These are phyloP conservation scores for Bugulina stolonifera DNA, from an alignment of 2,888 invertebrate species.

Conservation along the genomic window DNA sequence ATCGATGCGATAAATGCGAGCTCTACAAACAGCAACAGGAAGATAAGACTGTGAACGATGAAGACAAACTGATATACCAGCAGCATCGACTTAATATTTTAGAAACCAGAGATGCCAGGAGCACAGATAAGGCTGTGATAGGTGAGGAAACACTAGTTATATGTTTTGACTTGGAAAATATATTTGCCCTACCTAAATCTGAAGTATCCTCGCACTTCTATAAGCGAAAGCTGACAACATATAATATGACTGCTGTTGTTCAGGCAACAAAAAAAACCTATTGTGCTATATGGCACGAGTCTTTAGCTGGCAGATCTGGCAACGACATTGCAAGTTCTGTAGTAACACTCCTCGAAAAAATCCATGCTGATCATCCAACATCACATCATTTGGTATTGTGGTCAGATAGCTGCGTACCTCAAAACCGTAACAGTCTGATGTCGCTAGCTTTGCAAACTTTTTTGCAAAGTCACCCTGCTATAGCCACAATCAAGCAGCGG, in stretches of 20 bases:
- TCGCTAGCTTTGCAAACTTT: not conserved
- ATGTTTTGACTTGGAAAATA: constrained; percentile 3
- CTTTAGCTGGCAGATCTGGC: not conserved
- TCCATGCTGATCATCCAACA: not conserved
- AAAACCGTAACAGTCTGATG: not conserved
- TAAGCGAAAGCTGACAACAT: too few species aligned
- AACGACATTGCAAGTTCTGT: not conserved
- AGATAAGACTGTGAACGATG: too few species aligned
- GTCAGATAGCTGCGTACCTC: not conserved
- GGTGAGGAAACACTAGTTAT: not conserved
- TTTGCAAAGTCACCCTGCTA: not conserved
- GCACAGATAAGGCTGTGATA: not conserved
- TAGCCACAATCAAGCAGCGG: not conserved
- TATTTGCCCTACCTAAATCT: not conserved
- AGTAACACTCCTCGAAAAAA: not conserved
- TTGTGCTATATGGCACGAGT: not conserved
- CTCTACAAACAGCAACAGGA: too few species aligned
- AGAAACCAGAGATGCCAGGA: not conserved
- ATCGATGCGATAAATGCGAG: not conserved
- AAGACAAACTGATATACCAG: too few species aligned
- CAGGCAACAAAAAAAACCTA: not conserved
- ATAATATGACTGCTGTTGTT: not conserved
- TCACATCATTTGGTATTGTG: not conserved
- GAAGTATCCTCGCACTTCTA: not conserved
- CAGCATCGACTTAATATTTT: too few species aligned